A percentile compares a stretch with the other conserved stretches of the same genome.
These are phyloP conservation scores for Rhyacophila brunnea DNA, from an alignment of 1,140 invertebrate genomes.

Conservation along the genomic window DNA sequence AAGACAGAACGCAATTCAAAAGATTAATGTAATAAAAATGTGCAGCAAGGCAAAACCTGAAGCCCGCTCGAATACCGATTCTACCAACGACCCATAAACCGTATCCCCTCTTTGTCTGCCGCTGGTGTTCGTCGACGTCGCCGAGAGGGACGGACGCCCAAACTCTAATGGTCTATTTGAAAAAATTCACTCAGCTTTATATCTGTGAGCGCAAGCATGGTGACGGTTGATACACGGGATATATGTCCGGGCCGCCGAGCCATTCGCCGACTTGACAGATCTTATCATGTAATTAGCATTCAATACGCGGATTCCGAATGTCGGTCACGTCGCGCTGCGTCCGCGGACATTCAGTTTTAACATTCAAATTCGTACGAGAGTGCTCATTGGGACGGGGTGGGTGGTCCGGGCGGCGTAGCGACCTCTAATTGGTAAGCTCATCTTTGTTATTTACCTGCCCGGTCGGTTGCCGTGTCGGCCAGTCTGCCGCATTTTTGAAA, in stretches of 20 bases:
- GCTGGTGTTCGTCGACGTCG: constrained; percentile 39
- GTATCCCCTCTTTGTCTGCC: constrained; percentile 55
- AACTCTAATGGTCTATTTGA: constrained; percentile 54
- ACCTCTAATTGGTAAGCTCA: too few species aligned
- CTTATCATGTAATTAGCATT: constrained; percentile 13
- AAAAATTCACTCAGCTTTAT: constrained; percentile 34
- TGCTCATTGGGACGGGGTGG: too few species aligned
- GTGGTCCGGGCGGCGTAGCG: too few species aligned
- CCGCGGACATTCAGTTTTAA: too few species aligned
- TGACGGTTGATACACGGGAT: constrained; percentile 49
- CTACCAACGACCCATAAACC: constrained; percentile 57
- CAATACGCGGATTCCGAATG: too few species aligned
- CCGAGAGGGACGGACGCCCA: constrained; percentile 51
- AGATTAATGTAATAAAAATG: constrained; percentile 46
- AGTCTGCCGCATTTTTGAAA: too few species aligned
- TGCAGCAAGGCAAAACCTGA: constrained; percentile 49
- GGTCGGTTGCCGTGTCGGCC: too few species aligned
- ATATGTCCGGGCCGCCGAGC: constrained; percentile 38
- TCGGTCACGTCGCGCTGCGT: too few species aligned
- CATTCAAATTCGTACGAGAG: too few species aligned
- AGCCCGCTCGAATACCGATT: constrained; percentile 52
- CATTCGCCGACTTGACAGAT: constrained; percentile 11
- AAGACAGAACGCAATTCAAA: constrained; percentile 36
- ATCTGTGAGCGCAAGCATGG: constrained; percentile 34
- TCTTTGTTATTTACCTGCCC: too few species aligned